These are phyloP conservation scores for Philereme transversata DNA, from an alignment of 2,888 invertebrate species.

Conservation along the genomic window DNA sequence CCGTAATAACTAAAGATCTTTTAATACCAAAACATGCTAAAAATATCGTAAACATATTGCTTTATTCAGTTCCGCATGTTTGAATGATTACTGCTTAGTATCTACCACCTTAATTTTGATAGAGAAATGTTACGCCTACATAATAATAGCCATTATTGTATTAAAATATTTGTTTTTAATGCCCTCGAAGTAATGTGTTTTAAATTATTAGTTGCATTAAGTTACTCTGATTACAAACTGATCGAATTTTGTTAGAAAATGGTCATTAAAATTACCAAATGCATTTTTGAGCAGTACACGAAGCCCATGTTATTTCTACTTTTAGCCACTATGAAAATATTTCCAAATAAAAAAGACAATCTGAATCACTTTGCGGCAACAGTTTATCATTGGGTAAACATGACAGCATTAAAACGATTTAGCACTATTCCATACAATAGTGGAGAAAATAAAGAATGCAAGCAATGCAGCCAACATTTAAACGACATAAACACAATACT, in stretches of 20 bases:
- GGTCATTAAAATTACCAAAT: too few species aligned
- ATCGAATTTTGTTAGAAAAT: not conserved
- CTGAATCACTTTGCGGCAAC: conserved; percentile 45
- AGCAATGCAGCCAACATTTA: conserved; percentile 45
- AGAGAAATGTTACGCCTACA: conserved; percentile 30
- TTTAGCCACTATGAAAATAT: too few species aligned
- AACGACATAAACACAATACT: conserved; percentile 61
- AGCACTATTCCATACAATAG: conserved; percentile 53
- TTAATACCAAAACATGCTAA: conserved; percentile 16
- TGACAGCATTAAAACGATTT: conserved; percentile 58
- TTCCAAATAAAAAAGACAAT: conserved; percentile 31
- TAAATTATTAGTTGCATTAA: conserved; percentile 22
- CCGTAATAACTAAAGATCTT: conserved; percentile 2
- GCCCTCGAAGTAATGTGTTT: conserved; percentile 18
- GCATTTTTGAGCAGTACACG: too few species aligned
- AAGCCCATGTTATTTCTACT: too few species aligned
- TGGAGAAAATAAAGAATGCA: conserved; percentile 59
- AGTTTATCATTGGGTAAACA: conserved; percentile 47
- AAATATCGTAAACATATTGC: conserved; percentile 14
- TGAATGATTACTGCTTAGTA: conserved; percentile 24
- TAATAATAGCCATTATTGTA: conserved; percentile 20
- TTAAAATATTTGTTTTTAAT: conserved; percentile 27
- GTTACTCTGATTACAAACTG: conserved; percentile 7
- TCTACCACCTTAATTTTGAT: conserved; percentile 7
- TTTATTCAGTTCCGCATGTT: conserved; percentile 37